Base-by-base conservation (phyloP, 2,888 invertebrate species). In the Cerastis leucographa region DNA sequence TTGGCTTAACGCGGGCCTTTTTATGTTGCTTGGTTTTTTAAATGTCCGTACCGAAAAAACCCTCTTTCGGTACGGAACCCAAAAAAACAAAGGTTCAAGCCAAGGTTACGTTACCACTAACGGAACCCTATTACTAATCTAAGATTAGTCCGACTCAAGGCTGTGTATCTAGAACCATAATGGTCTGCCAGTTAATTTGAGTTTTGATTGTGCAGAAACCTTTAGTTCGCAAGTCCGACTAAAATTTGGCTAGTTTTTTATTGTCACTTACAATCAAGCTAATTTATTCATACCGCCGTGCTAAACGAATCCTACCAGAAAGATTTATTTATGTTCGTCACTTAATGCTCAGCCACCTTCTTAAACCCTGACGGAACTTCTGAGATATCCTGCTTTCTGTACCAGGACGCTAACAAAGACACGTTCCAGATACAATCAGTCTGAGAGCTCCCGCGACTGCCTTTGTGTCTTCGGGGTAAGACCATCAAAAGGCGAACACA, bases 351-450 rank as follows among this genome's bases (percentile, higher is more conserved):
- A 56, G 14, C n/a, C 8, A 14, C 19, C 19, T 40, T 74, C 17
- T 44, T 14, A 19, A 12, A 29, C 1, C 17, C 3, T 0, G 8
- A 14, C 25, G n/a, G 22, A 40, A 40, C 72, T 73, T 74, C 84
- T 74, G 56, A 3, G 1, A 0, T n/a, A 7, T 17, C 9, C n/a
- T 69, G 2, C 40, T 22, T 12, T 6, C 12, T 71, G 71, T 9
- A 71, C 51, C 62, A 83, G 81, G 84, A 83, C 46, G 25, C 74
- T 84, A 83, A 81, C 85, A 86, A 85, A 83, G 80, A 83, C 74
- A 80, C 59, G 78, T 76, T 85, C 77, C 86, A 86, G 85, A 86
- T 81, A 86, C 81, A 86, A 86, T 86, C 86, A 85, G 75, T 8
- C 54, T 68, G 87, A 86, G 84, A 84, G 87, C 87, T 77, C 87